Base-by-base conservation (phyloP, 2,888 invertebrate genomes). In the Athalia rosae region DNA sequence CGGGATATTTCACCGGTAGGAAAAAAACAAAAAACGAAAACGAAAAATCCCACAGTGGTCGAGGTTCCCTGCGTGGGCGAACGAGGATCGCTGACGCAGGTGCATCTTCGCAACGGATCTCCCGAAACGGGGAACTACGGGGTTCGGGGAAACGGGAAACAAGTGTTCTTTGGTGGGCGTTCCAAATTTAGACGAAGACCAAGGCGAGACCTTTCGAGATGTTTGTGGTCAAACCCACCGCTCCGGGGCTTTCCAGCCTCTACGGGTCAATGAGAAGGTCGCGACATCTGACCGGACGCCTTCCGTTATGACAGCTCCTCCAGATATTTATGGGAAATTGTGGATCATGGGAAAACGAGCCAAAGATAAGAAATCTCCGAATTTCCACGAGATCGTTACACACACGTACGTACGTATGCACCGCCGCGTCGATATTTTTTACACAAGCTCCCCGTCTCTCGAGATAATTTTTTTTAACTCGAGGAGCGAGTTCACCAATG, bases 211-310 rank as follows among this genome's bases (percentile, higher is more conserved):
- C 79, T 79, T 81, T 84, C 80, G 81, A 86, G 85, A 84, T 84
- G 82, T 83, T 85, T 85, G 88, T 84, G 89, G 88, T 87, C 85
- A 86, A 87, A 83, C 83, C 79, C 81, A 82, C 81, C 82, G 79
- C 83, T 81, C 79, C 76, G 76, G 56, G 76, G 47, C 79, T 28
- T 2, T 77, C 77, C 78, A 76, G 79, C 69, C 73, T 76, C 69
- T 80, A 79, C 79, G 83, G 86, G 86, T 86, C 86, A 88, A 87
- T 87, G 85, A 86, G 85, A 82, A 87, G 87, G 87, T 87, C 86
- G 81, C 81, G 85, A 85, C 86, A 86, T 87, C 82, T 87, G 86
- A 87, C 85, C 85, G 84, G 83, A 83, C 85, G 83, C 84, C 84
- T 85, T 86, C 84, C 85, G 85, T 85, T 86, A 86, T 87, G 87